Base-by-base conservation (phyloP, 2,888 invertebrate species). In the Griposia aprilina region DNA sequence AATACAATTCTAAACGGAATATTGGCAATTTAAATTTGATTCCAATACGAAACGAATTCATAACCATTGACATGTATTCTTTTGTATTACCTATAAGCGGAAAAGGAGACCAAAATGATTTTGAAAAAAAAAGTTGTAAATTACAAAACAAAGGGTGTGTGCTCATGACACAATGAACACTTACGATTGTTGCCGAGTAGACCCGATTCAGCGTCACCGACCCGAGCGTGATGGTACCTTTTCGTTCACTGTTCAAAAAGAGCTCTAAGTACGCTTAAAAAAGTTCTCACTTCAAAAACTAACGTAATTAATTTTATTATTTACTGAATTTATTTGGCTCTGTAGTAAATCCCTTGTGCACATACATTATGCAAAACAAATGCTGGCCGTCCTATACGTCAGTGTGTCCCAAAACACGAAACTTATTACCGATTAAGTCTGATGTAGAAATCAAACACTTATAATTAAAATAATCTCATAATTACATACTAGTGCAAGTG, bases 391-490 rank as follows among this genome's bases (percentile, higher is more conserved):
- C n/a, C 50, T 62, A 17, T 1, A 17, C 15, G 11, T 6, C 79
- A 23, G 73, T 84, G 70, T 76, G 79, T 81, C 65, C 57, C 57
- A 81, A 60, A 52, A 26, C 65, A n/a, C 20, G 62, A 80, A 75
- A 68, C 59, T 86, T 79, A 82, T 73, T 73, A 81, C 72, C 69
- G 69, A 87, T 88, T 80, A 77, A 66, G 77, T 63, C 60, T 76
- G 82, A 82, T 86, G 76, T 84, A 81, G 69, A 76, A 83, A 86
- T 83, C 69, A 80, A 76, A 83, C 65, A 78, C 50, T 66, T 60
- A 82, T 78, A 87, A 86, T 86, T 87, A 86, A 84, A 82, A 74
- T 86, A 88, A 87, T 87, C 74, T 70, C 82, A 82, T 83, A 86
- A 85, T 85, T 78, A 85, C 80, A 85, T 52, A 83, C 79, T 75